A percentile compares a stretch with the other conserved stretches of the same genome.
These are phyloP conservation scores for Watsonalla binaria DNA, from an alignment of 2,888 invertebrate genomes.

Conservation along the genomic window DNA sequence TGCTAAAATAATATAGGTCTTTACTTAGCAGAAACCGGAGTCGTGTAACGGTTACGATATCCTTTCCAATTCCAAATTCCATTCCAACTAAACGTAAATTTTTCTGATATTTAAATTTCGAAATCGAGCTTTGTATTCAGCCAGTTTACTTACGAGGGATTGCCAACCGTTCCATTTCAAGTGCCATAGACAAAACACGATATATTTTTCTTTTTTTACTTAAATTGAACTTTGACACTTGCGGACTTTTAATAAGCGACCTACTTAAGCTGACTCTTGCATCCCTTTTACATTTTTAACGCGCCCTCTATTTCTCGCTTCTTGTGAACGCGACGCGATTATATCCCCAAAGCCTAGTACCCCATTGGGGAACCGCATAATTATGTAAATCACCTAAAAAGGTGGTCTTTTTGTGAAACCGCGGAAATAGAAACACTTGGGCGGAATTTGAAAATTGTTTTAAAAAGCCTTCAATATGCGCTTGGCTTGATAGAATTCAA, in stretches of 20 bases:
- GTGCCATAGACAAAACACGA: too few species aligned
- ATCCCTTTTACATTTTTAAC: slow-evolving; percentile 19
- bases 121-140: too few species aligned
- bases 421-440: slow-evolving; percentile 1
- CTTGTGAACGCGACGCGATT: not conserved
- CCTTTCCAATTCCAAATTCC: too few species aligned
- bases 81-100: too few species aligned
- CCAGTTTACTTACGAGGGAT: too few species aligned
- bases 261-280: slow-evolving; percentile 6
- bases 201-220: too few species aligned
- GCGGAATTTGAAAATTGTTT: slow-evolving; percentile 1
- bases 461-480: not conserved
- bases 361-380: slow-evolving; percentile 21
- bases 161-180: too few species aligned
- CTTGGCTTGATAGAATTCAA: not conserved
- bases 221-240: too few species aligned
- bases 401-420: slow-evolving; percentile 1
- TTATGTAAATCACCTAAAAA: slow-evolving; percentile 19
- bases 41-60: too few species aligned
- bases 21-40: too few species aligned
- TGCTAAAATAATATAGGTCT: too few species aligned
- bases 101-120: too few species aligned
- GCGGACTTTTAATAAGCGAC: slow-evolving; percentile 14
- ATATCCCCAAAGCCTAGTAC: not conserved
- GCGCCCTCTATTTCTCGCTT: slow-evolving; percentile 15